Evolutionary conservation across 2,888 invertebrate genomes (phyloP).

Genomic region (Timandra comae): DNA sequence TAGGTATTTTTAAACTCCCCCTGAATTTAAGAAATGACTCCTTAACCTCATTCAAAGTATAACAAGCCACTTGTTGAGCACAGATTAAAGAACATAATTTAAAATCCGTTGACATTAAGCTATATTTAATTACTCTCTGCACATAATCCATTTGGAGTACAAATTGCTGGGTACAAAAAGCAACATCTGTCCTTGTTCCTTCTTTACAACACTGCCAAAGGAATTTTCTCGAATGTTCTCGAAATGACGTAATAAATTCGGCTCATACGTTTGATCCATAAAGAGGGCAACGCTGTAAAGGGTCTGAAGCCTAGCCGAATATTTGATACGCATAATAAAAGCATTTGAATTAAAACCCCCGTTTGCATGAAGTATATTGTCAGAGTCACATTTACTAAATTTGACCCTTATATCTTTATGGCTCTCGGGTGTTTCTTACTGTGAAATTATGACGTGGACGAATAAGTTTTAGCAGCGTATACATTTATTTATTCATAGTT

Average conservation of each 20-base stretch:
- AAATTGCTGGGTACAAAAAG: constrained; percentile 10
- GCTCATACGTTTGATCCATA: constrained; percentile 53
- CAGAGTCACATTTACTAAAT: too few species aligned
- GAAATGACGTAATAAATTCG: constrained; percentile 62
- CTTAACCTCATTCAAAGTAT: too few species aligned
- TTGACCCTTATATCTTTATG: too few species aligned
- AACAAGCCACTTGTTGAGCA: too few species aligned
- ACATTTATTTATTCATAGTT: too few species aligned
- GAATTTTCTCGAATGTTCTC: constrained; percentile 55
- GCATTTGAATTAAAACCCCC: constrained; percentile 7
- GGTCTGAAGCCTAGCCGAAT: constrained; percentile 12
- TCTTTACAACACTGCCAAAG: constrained; percentile 44
- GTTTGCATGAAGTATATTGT: neutral
- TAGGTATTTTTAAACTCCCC: too few species aligned
- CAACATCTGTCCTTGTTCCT: constrained; percentile 53
- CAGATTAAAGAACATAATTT: too few species aligned
- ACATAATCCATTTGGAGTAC: neutral
- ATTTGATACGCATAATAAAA: constrained; percentile 10
- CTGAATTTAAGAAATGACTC: too few species aligned
- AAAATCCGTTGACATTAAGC: constrained; percentile 2
- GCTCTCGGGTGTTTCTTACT: neutral
- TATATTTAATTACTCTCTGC: neutral
- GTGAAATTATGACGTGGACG: too few species aligned
- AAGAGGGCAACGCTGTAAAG: constrained; percentile 25
- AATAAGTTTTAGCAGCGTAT: too few species aligned